Conservation (phyloP, 2,113 vertebrate genomes). For the Hiodon alosoides region DNA sequence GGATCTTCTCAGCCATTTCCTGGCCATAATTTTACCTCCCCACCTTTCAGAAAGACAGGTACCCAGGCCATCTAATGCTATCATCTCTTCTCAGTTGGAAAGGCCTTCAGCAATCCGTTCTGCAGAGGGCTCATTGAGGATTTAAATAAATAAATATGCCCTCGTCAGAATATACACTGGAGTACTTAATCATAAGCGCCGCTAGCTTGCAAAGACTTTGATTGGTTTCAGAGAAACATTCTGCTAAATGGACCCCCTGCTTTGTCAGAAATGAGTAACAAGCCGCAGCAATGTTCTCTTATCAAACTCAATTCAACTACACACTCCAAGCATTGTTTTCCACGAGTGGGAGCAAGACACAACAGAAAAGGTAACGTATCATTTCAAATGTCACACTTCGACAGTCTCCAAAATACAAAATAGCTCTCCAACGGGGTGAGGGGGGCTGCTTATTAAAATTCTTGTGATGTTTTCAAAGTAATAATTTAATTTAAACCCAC, state of each 20-base stretch:
- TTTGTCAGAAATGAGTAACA: neutral
- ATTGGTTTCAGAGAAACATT: constrained; percentile 11
- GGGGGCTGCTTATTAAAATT: constrained; percentile 6
- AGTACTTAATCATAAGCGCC: neutral
- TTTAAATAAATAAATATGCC: constrained; percentile 2
- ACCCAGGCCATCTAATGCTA: neutral
- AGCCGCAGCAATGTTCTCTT: neutral
- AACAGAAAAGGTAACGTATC: neutral
- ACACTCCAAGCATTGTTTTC: neutral
- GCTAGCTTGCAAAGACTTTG: neutral
- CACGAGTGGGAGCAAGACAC: neutral
- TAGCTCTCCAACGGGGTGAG: neutral
- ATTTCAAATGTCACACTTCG: constrained; percentile 13
- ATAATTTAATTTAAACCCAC: constrained; percentile 4
- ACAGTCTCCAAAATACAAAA: neutral
- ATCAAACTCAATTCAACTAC: neutral
- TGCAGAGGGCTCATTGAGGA: neutral
- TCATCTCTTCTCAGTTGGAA: neutral
- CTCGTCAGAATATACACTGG: neutral
- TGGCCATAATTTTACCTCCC: neutral
- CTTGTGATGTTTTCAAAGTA: neutral
- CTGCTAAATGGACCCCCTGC: constrained; percentile 15
- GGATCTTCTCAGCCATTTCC: neutral
- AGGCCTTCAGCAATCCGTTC: neutral
- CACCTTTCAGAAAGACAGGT: neutral